Conservation (phyloP, 2,113 vertebrate genomes). For the Notarius quadriscutis region DNA sequence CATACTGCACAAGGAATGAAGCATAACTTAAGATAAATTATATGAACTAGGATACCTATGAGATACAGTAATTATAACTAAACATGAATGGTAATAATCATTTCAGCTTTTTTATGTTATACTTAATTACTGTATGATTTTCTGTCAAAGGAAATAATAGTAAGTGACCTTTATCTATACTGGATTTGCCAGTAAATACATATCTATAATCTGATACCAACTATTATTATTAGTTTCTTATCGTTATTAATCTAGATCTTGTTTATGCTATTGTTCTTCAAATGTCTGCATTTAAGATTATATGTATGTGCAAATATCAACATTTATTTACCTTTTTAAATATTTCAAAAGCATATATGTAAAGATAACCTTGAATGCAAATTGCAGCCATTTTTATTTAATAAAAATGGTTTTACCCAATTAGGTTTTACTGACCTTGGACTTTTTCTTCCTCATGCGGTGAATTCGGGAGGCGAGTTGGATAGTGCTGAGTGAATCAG, state of each 20-base stretch:
- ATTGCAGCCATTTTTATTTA: background rate
- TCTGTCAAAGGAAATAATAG: background rate
- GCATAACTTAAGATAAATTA: constrained; percentile 61
- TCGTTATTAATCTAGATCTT: background rate
- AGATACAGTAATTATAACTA: constrained; percentile 57
- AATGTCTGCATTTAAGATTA: constrained; percentile 40
- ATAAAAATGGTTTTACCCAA: background rate
- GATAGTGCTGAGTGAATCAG: constrained; percentile 92
- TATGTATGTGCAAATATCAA: background rate
- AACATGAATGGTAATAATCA: constrained; percentile 46
- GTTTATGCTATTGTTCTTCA: constrained; percentile 54
- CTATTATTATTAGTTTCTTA: background rate
- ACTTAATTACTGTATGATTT: background rate
- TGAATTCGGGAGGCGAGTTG: constrained; percentile 94
- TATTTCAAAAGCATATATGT: background rate
- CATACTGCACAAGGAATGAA: constrained; percentile 74
- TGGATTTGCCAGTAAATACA: constrained; percentile 2
- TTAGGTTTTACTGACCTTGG: constrained; percentile 76
- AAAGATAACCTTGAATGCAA: background rate
- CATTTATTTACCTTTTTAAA: background rate
- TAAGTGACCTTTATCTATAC: background rate
- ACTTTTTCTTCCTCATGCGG: constrained; percentile 94
- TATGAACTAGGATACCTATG: constrained; percentile 55
- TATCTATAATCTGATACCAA: background rate
- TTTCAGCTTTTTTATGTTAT: background rate